These are phyloP conservation scores for Aix galericulata DNA, from an alignment of 2,113 vertebrate species.

Conservation along the genomic window DNA sequence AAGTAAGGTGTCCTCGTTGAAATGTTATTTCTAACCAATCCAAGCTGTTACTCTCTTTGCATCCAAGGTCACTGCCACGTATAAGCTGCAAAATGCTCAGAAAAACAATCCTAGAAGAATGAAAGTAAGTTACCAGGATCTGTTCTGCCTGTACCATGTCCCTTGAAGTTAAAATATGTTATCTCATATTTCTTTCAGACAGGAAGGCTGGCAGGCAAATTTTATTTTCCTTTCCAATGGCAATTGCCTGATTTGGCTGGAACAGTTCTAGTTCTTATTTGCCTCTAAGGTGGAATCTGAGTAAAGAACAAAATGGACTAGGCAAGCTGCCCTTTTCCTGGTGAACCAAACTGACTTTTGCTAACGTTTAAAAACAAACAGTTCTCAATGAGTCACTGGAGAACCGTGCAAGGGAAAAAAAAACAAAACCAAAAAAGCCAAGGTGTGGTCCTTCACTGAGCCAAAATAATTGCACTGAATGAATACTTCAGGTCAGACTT, in stretches of 20 bases:
- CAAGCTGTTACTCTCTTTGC: not conserved
- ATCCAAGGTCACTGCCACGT: not conserved
- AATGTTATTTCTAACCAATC: not conserved
- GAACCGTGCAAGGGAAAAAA: not conserved
- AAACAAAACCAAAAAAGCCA: not conserved
- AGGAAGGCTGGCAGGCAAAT: not conserved
- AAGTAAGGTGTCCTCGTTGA: not conserved
- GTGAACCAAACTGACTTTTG: slow-evolving; percentile 47
- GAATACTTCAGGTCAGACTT: not conserved
- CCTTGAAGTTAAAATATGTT: not conserved
- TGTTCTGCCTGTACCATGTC: not conserved
- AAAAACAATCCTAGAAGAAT: not conserved
- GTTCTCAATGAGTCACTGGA: slow-evolving; percentile 51
- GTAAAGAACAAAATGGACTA: slow-evolving; percentile 63
- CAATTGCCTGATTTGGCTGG: not conserved
- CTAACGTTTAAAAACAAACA: slow-evolving; percentile 58
- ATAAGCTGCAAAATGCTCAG: not conserved
- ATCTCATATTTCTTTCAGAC: not conserved
- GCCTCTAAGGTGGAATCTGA: slow-evolving; percentile 50
- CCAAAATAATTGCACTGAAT: not conserved
- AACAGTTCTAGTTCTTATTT: slow-evolving; percentile 2
- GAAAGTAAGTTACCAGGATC: not conserved
- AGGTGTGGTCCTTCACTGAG: slow-evolving; percentile 49
- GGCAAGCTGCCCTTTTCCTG: slow-evolving; percentile 59
- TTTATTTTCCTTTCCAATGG: slow-evolving; percentile 32